Percentiles rank a stretch among this genome's conserved stretches.
phyloP scores from a whole-genome alignment of 1,140 invertebrate species.

The Bombus picipes region DNA sequence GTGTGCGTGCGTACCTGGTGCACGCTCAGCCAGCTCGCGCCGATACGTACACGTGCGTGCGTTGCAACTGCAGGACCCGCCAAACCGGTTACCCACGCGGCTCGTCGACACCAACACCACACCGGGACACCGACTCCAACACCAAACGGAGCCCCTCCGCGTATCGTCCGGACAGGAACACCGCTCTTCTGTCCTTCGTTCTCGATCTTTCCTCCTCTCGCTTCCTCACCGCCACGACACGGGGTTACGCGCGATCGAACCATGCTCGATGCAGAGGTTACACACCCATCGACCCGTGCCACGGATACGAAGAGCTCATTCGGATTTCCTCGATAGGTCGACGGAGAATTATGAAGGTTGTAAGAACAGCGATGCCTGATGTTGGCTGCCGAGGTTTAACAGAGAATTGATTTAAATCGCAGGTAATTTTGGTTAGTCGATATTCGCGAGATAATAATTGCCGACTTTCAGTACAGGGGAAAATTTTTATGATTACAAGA shows the following conservation, averaged over 20 bases:
- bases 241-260: slow-evolving; percentile 66
- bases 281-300: slow-evolving; percentile 61
- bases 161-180: slow-evolving; percentile 63
- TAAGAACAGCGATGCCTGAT: background rate
- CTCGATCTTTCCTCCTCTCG: slow-evolving; percentile 26
- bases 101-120: slow-evolving; percentile 74
- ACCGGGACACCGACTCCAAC: slow-evolving; percentile 74
- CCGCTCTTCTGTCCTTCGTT: slow-evolving; percentile 53
- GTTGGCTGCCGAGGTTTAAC: background rate
- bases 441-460: background rate
- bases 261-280: slow-evolving; percentile 64
- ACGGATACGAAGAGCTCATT: slow-evolving; percentile 43
- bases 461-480: too few species aligned
- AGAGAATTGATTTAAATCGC: too few species aligned
- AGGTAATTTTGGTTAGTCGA: too few species aligned
- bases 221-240: slow-evolving; percentile 37
- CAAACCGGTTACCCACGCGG: slow-evolving; percentile 81
- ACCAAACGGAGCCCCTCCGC: slow-evolving; percentile 64
- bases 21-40: slow-evolving; percentile 49
- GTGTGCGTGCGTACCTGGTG: slow-evolving; percentile 44
- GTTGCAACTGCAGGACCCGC: slow-evolving; percentile 79
- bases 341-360: background rate
- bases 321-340: slow-evolving; percentile 38
- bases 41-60: slow-evolving; percentile 74
- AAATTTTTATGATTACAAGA: too few species aligned